Evolutionary conservation across 2,113 vertebrate genomes (phyloP), one percentile per base, ranked within the genome.

Genomic region (Dicaeum eximium): DNA sequence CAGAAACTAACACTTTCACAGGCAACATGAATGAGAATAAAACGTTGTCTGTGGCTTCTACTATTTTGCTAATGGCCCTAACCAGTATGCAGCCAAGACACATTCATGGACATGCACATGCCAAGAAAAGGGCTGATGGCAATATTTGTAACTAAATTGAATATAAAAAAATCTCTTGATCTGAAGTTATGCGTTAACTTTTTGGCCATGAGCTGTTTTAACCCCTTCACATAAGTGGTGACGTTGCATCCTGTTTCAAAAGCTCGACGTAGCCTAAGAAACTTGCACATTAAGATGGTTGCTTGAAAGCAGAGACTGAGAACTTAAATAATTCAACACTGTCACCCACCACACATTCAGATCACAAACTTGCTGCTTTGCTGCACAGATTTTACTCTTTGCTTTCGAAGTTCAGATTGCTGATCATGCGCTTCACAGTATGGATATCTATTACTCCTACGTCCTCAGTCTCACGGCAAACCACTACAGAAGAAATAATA

Each of bases 401-500:
- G 79, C 80, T 97, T 92, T 65, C 83, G 7, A 96, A 86, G 78
- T 79, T 95, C 82, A 94, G 78, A 56, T 60, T 91, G 92, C 92
- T 90, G 90, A 95, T 57, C 35, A 2, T 30, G 91, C 17, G 7
- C 81, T 80, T 85, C 35, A 33, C 56, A 15, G 1, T 40, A 66
- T 2, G 0, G 78, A 5, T 70, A 91, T 74, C 88, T 69, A 70
- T 42, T 64, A 87, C 83, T 79, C 65, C 88, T 51, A 73, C 7
- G 4, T 89, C 80, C 80, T 86, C 92, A 88, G 83, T 80, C 86
- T 58, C 50, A 75, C 37, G 82, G 51, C 30, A 15, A 95, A 93
- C 51, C 80, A 90, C 48, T 74, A 72, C 3, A 5, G 70, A 30
- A 96, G 80, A 96, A 95, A 94, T 87, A 96, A 96, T 95, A 94